A percentile compares a stretch with the other conserved stretches of the same genome.
Conservation (phyloP, 2,888 invertebrate genomes). For the Drosophila siamana region DNA sequence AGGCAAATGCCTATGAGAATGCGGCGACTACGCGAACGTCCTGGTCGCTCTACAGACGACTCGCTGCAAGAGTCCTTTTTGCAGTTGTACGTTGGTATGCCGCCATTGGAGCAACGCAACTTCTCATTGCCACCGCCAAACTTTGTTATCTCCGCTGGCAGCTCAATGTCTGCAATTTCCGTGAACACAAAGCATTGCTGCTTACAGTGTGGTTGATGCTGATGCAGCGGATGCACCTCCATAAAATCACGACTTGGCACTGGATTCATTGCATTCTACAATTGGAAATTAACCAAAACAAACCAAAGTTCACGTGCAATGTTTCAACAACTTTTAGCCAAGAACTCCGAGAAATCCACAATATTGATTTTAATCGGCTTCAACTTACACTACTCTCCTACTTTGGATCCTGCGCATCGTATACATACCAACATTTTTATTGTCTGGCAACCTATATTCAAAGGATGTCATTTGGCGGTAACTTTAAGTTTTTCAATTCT, state of each 20-base stretch:
- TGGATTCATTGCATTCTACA: conserved; percentile 81
- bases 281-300: conserved; percentile 5
- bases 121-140: conserved; percentile 83
- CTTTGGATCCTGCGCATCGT: conserved; percentile 43
- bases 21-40: conserved; percentile 77
- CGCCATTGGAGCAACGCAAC: conserved; percentile 82
- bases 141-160: conserved; percentile 85
- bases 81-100: conserved; percentile 77
- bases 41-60: conserved; percentile 70
- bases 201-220: conserved; percentile 84
- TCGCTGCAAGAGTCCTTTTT: conserved; percentile 83
- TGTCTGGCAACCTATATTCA: conserved; percentile 40
- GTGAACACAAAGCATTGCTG: conserved; percentile 85
- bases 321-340: not conserved
- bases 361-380: conserved; percentile 47
- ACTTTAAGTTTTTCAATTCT: not conserved
- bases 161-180: conserved; percentile 85
- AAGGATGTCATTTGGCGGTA: not conserved
- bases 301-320: not conserved
- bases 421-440: not conserved
- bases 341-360: not conserved
- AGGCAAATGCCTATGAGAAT: conserved; percentile 81
- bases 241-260: conserved; percentile 85
- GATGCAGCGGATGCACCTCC: conserved; percentile 84
- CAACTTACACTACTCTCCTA: not conserved